phyloP scores from a whole-genome alignment of 2,888 invertebrate species.

The Terebella lapidaria region DNA sequence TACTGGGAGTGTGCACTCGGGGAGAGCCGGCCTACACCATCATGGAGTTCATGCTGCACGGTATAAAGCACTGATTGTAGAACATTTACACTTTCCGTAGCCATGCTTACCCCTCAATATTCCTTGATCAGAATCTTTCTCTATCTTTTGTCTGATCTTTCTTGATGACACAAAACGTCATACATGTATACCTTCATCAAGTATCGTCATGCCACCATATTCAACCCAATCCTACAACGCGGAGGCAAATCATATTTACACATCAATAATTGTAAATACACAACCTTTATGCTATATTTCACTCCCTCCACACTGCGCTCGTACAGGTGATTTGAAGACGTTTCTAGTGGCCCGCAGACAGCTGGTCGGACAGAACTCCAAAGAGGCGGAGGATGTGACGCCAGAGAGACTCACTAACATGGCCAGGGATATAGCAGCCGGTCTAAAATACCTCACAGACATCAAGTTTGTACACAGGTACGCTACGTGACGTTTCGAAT shows the following conservation, averaged over 20 bases:
- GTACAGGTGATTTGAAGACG: conserved; percentile 74
- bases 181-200: too few species aligned
- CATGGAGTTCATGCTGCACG: conserved; percentile 92
- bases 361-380: conserved; percentile 59
- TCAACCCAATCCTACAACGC: too few species aligned
- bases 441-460: conserved; percentile 77
- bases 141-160: too few species aligned
- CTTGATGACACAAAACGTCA: too few species aligned
- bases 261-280: too few species aligned
- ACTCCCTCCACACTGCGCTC: too few species aligned
- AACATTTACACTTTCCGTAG: too few species aligned
- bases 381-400: conserved; percentile 67
- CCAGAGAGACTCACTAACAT: conserved; percentile 75
- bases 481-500: not conserved
- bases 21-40: conserved; percentile 83
- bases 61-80: conserved; percentile 46
- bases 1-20: conserved; percentile 81
- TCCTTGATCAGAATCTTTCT: too few species aligned
- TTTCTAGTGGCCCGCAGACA: conserved; percentile 79
- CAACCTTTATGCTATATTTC: too few species aligned
- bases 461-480: conserved; percentile 78
- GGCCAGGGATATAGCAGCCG: conserved; percentile 83
- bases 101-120: too few species aligned
- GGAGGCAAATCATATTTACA: too few species aligned
- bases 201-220: too few species aligned